Evolutionary conservation across 2,113 vertebrate species (phyloP), one percentile per base, ranked within the genome.

Genomic region (Morphnarchus princeps): DNA sequence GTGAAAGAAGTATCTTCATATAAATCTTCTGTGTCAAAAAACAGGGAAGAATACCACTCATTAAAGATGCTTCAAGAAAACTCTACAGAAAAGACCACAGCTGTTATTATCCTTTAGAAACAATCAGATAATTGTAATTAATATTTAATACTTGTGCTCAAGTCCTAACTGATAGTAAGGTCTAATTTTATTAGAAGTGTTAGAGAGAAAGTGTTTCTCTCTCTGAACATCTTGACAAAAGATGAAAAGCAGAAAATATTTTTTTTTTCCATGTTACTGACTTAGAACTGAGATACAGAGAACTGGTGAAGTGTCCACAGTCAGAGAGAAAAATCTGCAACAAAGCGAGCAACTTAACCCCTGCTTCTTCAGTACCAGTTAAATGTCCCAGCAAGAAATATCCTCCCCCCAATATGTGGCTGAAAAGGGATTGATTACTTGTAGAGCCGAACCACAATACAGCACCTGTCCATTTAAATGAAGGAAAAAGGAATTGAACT

Each of bases 11-110:
- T 82, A 58, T 94, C 70, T 95, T 90, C 49, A 63, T 69, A 76
- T 93, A 96, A 96, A 54, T 72, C 34, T 92, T 89, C 63, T 24
- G 31, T 93, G 87, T 93, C 67, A 91, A 96, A 92, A 87, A 74
- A 8, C 16, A 82, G 8, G 61, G 74, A 94, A 82, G 54, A 96
- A 76, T 91, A 87, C 3, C 15, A 49, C n/a, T 78, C 57, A 83
- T 93, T 82, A 28, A 88, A 97, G 47, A 47, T 54, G 42, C 52
- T 65, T 65, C 14, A 67, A 47, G 43, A 89, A 34, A 94, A 42
- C 11, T 16, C 20, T 20, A 26, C 22, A 95, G 61, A 80, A 93
- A 97, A 82, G 31, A 52, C 59, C 14, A 59, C 2, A 10, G 82
- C 42, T 55, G 20, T 42, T 89, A 24, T 54, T 95, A 29, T 77